Conservation (phyloP, 2,888 invertebrate genomes). For the Caenorhabditis japonica region DNA sequence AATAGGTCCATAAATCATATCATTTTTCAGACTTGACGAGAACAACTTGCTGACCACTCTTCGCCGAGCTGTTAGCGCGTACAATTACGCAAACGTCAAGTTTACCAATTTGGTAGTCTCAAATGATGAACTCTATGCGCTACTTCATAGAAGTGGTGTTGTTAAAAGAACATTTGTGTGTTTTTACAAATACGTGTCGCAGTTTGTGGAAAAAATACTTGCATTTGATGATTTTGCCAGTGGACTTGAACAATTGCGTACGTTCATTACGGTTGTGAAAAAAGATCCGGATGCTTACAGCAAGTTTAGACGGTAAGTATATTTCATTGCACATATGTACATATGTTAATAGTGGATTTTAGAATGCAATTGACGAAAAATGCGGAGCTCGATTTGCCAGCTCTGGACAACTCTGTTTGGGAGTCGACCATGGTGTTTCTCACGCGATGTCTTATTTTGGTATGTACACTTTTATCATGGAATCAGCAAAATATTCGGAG, state of each 20-base stretch:
- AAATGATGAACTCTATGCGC: neutral
- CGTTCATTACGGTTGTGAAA: constrained; percentile 9
- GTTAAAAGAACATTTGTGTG: constrained; percentile 25
- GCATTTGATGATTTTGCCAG: constrained; percentile 5
- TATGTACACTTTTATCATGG: neutral
- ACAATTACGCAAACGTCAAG: constrained; percentile 19
- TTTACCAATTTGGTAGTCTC: constrained; percentile 19
- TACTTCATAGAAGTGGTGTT: neutral
- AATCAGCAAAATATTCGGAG: too few species aligned
- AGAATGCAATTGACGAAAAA: constrained; percentile 25
- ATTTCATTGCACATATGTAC: too few species aligned
- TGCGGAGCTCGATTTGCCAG: constrained; percentile 18
- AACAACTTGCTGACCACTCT: constrained; percentile 13
- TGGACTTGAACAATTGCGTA: constrained; percentile 5
- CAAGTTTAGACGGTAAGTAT: constrained; percentile 36
- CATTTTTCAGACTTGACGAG: constrained; percentile 14
- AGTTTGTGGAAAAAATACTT: constrained; percentile 11
- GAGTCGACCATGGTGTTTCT: constrained; percentile 4
- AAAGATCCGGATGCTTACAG: constrained; percentile 9
- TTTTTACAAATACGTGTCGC: constrained; percentile 15
- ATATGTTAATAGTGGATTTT: neutral
- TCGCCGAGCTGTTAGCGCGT: constrained; percentile 24
- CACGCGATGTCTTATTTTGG: constrained; percentile 22
- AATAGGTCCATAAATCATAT: neutral
- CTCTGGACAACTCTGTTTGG: constrained; percentile 13